Evolutionary conservation across 2,888 invertebrate species (phyloP).

Genomic region (Pyrgus malvae): DNA sequence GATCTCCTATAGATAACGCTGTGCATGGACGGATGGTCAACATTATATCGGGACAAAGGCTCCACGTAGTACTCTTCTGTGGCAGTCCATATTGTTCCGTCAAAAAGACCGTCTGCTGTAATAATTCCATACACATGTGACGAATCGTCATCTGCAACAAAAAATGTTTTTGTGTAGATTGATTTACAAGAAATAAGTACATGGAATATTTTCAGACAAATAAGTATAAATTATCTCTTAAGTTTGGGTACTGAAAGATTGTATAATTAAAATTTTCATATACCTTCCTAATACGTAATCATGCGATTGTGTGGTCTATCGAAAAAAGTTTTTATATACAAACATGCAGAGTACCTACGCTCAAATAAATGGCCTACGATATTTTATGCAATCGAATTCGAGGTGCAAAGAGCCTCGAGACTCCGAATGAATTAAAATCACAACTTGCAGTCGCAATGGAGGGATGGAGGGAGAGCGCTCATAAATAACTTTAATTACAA

Average conservation of each 20-base stretch:
- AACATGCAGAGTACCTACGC: constrained; percentile 50
- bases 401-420: constrained; percentile 71
- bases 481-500: constrained; percentile 77
- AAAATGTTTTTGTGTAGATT: no score
- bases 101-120: constrained; percentile 93
- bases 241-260: no score
- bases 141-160: constrained; percentile 90
- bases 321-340: constrained; percentile 50
- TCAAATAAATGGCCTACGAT: constrained; percentile 66
- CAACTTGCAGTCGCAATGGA: constrained; percentile 72
- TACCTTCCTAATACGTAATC: no score
- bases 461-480: constrained; percentile 65
- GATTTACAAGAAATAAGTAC: no score
- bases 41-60: constrained; percentile 86
- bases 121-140: constrained; percentile 92
- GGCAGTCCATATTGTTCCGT: constrained; percentile 91
- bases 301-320: constrained; percentile 25
- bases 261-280: no score
- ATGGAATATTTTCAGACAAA: no score
- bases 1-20: constrained; percentile 92
- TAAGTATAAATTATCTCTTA: no score
- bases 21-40: constrained; percentile 84
- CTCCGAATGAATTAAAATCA: constrained; percentile 75
- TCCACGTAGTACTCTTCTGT: constrained; percentile 93
- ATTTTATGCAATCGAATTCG: constrained; percentile 77